Evolutionary conservation across 2,888 invertebrate species (phyloP), one percentile per base, ranked within the genome.

Genomic region (Thecocarcelia acutangulata): DNA sequence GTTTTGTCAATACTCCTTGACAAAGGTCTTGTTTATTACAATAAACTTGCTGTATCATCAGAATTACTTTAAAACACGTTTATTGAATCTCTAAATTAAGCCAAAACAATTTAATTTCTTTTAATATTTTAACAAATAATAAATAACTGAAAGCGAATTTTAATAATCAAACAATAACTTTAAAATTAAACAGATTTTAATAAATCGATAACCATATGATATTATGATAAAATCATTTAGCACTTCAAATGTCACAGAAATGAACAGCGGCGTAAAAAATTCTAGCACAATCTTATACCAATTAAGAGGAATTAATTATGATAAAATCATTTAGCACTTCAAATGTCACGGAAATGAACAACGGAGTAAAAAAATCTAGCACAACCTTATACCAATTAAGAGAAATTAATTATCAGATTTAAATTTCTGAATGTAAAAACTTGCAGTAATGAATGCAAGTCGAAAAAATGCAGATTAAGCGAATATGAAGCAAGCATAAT

Each of bases 331-430:
- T 74, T 66, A 48, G n/a, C 5, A 54, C 54, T 56, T 37, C 12
- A 56, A 69, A 70, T 77, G 28, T 56, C 59, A 46, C 15, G 70
- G 6, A 44, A 48, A 46, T 15, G 17, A 50, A 63, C 64, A 74
- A 17, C 40, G 15, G n/a, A 24, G 64, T 13, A 33, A 17, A 74
- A 13, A 40, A 17, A 54, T 64, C 17, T 48, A 74, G 73, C 64
- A 70, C n/a, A 11, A 8, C 33, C 33, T 3, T 1, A 33, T 9
- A 8, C 9, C 6, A 8, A 5, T 8, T 6, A 33, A 9, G 3
- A 33, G 4, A 33, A 33, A 33, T 33, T 33, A n/a, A n/a, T n/a
- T n/a, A n/a, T n/a, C n/a, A n/a, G n/a, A n/a, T n/a, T 33, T 8
- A 33, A 33, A 33, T 33, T 33, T 33, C 33, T 8, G 9, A 33